Base-by-base conservation (phyloP, 2,888 invertebrate genomes). In the Corbicula japonica region DNA sequence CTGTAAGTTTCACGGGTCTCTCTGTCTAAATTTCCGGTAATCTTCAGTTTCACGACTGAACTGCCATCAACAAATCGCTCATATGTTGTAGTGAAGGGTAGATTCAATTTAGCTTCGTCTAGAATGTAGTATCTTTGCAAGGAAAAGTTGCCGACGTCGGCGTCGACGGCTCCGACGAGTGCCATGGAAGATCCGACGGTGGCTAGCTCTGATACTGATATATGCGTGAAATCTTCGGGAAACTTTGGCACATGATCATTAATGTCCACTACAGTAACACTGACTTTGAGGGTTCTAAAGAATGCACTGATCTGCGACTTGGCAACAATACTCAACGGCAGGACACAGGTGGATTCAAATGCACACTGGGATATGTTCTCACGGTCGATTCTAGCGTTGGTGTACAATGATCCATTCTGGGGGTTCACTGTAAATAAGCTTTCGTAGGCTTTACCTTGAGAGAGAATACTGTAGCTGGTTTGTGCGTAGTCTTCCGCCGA, bases 241-340 rank as follows among this genome's bases (percentile, higher is more conserved):
- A 91, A 91, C 12, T 63, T 74, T 10, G 91, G 91, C 0, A 77
- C 60, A 62, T 90, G 86, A 69, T 91, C 91, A 70, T 91, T 91
- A 34, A 90, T 86, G 65, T 91, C 91, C 8, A 81, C 58, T 6
- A 90, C 62, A 10, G 80, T 72, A 3, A 91, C 80, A 32, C 80
- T 84, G 2, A 91, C 85, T 46, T 84, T 86, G 8, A 88, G 76
- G n/a, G 87, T 86, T 60, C 85, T 84, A 62, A 88, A 88, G 66
- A 88, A 89, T 18, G 87, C 76, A n/a, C 84, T 86, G 8, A 80
- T 76, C 18, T 76, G 77, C 2, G 89, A 86, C 35, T 89, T 87
- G 8, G 90, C 87, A 8, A 86, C 87, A n/a, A 90, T 84, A 71
- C 86, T 86, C 35, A 90, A 77, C 15, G 80, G 69, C 5, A 86